Base-by-base conservation (phyloP, 2,888 invertebrate species). In the Stratiomys singularior region DNA sequence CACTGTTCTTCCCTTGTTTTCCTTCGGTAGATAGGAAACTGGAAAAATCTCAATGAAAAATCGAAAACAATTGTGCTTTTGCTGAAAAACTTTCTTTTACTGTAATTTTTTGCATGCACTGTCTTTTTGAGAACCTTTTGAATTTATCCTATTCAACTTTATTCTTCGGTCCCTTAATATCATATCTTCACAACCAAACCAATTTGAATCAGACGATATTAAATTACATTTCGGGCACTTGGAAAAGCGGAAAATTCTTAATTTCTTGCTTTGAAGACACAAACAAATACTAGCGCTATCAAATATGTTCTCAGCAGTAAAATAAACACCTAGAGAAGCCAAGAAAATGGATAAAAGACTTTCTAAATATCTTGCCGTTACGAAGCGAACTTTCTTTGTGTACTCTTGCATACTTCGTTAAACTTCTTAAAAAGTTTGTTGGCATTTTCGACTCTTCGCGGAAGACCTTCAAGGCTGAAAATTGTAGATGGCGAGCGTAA, bases 161-260 rank as follows among this genome's bases (percentile, higher is more conserved):
- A 9, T 5, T 9, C 37, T 37, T 37, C 37, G 2, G 52, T 9
- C 15, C 3, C 52, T 52, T 15, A 52, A 52, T 52, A 9, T 52
- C 18, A 13, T 18, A 4, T 18, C 52, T 15, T 15, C 52, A 52
- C 52, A 52, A 52, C 18, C 7, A 52, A 52, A 4, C 7, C 52
- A 60, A 60, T 21, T 23, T 25, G 9, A 60, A 60, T 60, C 23
- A 60, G 58, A 23, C 9, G 58, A 60, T 60, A 60, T 60, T 5
- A 60, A 21, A 60, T 60, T 60, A 60, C 13, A 5, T 60, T 21
- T 52, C 4, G 23, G 3, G 18, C 3, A 60, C 13, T 18, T 25
- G 37, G 58, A 25, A 60, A n/a, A 2, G 58, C 25, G 58, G 58
- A 60, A 60, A 60, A 60, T 60, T 60, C 58, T 21, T 60, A 60